phyloP scores from a whole-genome alignment of 2,113 vertebrate species.

The Pelodiscus sinensis region DNA sequence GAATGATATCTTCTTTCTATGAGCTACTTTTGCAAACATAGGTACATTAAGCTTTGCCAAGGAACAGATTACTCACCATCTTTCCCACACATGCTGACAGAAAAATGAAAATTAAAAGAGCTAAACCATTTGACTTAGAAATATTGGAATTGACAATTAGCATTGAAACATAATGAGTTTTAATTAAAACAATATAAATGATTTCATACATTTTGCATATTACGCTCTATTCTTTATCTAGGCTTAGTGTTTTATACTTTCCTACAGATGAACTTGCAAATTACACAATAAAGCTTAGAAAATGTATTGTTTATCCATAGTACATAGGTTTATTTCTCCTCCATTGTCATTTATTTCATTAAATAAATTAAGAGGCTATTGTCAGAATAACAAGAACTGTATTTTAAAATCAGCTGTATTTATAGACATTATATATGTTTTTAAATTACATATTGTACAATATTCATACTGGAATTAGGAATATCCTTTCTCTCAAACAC shows the following conservation, averaged over 20 bases:
- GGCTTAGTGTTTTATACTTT: background rate
- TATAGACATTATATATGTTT: background rate
- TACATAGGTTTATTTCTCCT: background rate
- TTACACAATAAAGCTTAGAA: background rate
- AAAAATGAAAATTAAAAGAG: constrained; percentile 29
- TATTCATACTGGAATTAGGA: background rate
- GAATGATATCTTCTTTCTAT: background rate
- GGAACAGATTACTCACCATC: constrained; percentile 30
- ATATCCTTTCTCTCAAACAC: background rate
- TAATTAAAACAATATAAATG: constrained; percentile 20
- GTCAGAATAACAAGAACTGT: background rate
- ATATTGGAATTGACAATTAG: constrained; percentile 18
- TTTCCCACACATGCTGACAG: background rate
- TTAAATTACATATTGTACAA: background rate
- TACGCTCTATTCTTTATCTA: background rate
- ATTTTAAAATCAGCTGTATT: background rate
- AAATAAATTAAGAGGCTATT: background rate
- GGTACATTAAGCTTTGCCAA: constrained; percentile 12
- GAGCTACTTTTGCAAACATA: constrained; percentile 32
- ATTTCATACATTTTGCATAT: background rate
- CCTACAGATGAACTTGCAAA: background rate
- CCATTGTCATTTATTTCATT: background rate
- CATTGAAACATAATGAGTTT: constrained; percentile 30
- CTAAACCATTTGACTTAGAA: background rate
- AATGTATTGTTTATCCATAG: background rate